These are phyloP conservation scores for Rapana venosa DNA, from an alignment of 2,888 invertebrate genomes.

Conservation along the genomic window DNA sequence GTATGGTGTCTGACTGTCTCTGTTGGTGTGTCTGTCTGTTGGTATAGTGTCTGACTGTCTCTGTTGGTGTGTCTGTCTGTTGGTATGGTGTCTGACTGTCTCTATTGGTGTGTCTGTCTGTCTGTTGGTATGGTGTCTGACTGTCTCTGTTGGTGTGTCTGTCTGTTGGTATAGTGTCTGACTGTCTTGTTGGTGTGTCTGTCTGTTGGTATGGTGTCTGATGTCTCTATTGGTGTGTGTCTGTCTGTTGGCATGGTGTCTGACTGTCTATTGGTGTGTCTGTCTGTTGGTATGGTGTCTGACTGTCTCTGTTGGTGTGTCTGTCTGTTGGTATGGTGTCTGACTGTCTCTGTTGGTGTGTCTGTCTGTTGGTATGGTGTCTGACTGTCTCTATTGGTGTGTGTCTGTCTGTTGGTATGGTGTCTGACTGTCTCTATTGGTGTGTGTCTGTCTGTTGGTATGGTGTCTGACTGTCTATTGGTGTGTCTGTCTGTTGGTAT, in stretches of 20 bases:
- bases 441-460: background rate
- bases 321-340: background rate
- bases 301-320: background rate
- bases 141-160: slow-evolving; percentile 47
- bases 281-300: background rate
- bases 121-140: too few species aligned
- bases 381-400: background rate
- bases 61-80: background rate
- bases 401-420: background rate
- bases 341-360: background rate
- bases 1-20: too few species aligned
- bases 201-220: background rate
- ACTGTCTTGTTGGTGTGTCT: too few species aligned
- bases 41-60: background rate
- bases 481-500: background rate
- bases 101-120: background rate
- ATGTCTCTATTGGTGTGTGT: background rate
- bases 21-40: background rate
- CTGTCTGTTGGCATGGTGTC: too few species aligned
- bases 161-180: too few species aligned
- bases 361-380: too few species aligned
- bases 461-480: background rate
- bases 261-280: too few species aligned
- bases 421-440: too few species aligned
- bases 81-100: background rate